Base-by-base conservation (phyloP, 2,888 invertebrate species). In the Frankliniella fusca region DNA sequence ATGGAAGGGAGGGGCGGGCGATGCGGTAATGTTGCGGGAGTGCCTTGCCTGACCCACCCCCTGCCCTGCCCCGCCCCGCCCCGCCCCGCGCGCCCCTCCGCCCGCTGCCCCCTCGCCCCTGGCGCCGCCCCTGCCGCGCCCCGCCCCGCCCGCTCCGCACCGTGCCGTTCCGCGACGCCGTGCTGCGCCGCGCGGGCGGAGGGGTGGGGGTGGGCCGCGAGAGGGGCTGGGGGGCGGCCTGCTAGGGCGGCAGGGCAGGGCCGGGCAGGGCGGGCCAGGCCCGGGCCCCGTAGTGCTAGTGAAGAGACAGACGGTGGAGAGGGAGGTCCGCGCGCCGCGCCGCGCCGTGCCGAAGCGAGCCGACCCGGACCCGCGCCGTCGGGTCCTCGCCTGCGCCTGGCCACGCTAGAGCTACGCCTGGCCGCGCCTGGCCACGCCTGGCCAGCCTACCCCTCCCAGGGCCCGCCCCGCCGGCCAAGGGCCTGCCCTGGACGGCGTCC, bases 211-310 rank as follows among this genome's bases (percentile, higher is more conserved):
- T 48, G 81, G 65, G 80, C 50, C 49, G 83, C 48, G 82, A 15
- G 20, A 82, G 82, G 82, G 82, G 49, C 81, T 81, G 70, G 83
- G 84, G 83, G 82, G 81, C 81, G 82, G 83, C 81, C 82, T 82
- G 83, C 83, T 49, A 83, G n/a, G 61, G 80, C 76, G 81, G 50
- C 49, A 38, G 23, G 27, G 76, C 79, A 38, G 81, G 81, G 61
- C 76, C 80, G 50, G 49, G 86, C 86, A 86, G 92, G 92, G 92
- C n/a, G n/a, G 91, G 91, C 89, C 91, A 92, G 88, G 91, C 92
- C 92, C 88, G 89, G 87, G 87, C 23, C 70, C 27, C 70, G 27
- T 76, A 27, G 70, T 76, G 70, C 70, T 76, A 76, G 70, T 76
- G 70, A 27, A 76, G 70, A 76, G 70, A 76, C 70, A 76, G 70